Percentiles rank a stretch among this genome's conserved stretches.
Evolutionary conservation across 2,113 vertebrate species (phyloP).

Genomic region (Odontophorus gujanensis): DNA sequence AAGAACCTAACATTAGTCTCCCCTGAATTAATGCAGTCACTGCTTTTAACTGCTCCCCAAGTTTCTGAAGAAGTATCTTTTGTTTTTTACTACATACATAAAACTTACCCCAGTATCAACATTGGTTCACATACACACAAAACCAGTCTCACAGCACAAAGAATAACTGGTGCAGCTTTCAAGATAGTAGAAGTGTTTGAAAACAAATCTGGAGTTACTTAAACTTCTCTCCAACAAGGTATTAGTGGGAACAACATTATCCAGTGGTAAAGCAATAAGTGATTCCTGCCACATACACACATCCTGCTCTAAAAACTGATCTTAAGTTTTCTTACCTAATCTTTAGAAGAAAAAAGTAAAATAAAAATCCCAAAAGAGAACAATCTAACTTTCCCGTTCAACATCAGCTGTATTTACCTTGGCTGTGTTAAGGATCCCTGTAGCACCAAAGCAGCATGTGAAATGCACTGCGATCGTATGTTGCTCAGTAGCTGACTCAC

Average conservation of each 20-base stretch:
- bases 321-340: background rate
- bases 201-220: background rate
- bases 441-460: conserved; percentile 93
- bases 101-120: background rate
- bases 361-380: background rate
- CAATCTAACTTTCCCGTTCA: rapidly evolving
- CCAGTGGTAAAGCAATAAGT: background rate
- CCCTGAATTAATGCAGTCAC: background rate
- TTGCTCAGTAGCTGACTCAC: conserved; percentile 98
- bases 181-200: background rate
- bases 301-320: background rate
- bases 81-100: background rate
- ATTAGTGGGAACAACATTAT: background rate
- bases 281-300: background rate
- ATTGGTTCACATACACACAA: background rate
- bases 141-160: background rate
- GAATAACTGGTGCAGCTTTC: background rate
- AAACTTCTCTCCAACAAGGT: background rate
- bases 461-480: conserved; percentile 99
- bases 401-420: conserved; percentile 79
- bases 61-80: background rate
- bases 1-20: background rate
- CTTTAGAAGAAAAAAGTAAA: background rate
- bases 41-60: background rate
- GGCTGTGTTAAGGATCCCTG: conserved; percentile 94